A percentile compares a stretch with the other conserved stretches of the same genome.
Evolutionary conservation across 2,797 vertebrate species (phyloP).

Genomic region (Spinus olivaceus): DNA sequence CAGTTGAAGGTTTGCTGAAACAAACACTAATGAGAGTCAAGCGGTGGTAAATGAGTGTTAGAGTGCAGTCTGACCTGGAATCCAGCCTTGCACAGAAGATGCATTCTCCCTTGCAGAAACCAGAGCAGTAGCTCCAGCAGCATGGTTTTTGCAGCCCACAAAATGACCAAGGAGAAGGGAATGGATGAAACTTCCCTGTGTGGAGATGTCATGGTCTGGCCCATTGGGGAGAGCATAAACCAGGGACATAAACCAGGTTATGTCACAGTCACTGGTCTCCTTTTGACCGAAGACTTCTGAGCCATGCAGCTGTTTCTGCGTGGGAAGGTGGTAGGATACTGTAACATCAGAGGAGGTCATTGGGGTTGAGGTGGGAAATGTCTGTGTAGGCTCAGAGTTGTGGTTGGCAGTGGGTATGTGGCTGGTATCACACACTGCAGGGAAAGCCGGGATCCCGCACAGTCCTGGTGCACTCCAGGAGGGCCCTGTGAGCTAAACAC

Average conservation of each 20-base stretch:
- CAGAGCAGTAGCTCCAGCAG: background rate
- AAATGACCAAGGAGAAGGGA: background rate
- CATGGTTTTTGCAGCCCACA: background rate
- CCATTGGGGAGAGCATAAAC: background rate
- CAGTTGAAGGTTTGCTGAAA: background rate
- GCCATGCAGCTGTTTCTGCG: background rate
- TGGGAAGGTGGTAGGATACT: background rate
- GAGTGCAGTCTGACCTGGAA: background rate
- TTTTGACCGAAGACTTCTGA: background rate
- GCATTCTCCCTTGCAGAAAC: background rate
- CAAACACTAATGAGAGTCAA: background rate
- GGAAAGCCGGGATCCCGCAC: background rate
- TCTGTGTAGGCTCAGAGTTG: background rate
- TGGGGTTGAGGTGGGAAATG: too few relatives aligned
- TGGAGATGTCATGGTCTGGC: background rate
- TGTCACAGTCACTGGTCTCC: background rate
- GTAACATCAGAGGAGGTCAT: background rate
- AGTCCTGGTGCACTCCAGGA: background rate
- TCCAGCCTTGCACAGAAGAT: background rate
- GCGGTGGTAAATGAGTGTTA: background rate
- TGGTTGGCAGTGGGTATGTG: rapidly evolving
- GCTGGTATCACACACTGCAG: background rate
- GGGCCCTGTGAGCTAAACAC: background rate
- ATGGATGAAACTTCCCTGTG: background rate
- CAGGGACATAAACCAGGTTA: background rate